Percentiles rank a stretch among this genome's conserved stretches.
Evolutionary conservation across 2,113 vertebrate genomes (phyloP).

Genomic region (Pomatorhinus ruficollis): DNA sequence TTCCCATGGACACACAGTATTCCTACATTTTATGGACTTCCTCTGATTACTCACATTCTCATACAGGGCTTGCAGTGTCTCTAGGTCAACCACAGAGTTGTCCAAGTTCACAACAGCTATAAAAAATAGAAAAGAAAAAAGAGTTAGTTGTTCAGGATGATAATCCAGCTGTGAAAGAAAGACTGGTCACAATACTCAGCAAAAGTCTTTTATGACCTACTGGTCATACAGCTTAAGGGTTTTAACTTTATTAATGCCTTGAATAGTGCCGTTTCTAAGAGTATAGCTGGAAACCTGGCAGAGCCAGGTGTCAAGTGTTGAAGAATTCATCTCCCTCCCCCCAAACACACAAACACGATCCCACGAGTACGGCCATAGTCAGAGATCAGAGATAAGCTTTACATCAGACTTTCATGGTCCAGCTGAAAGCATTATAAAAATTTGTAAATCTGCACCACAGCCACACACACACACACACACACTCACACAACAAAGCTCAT

Average conservation of each 20-base stretch:
- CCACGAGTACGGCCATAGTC: slow-evolving; percentile 19
- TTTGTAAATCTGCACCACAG: slow-evolving; percentile 52
- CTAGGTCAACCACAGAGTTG: slow-evolving; percentile 94
- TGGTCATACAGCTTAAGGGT: not conserved
- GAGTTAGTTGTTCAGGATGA: slow-evolving; percentile 54
- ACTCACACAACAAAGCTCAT: slow-evolving; percentile 46
- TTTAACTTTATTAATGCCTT: slow-evolving; percentile 23
- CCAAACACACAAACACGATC: slow-evolving; percentile 9
- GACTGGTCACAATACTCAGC: not conserved
- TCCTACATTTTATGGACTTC: not conserved
- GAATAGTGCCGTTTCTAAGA: not conserved
- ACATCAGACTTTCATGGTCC: slow-evolving; percentile 42
- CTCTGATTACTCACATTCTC: slow-evolving; percentile 91
- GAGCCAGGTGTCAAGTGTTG: slow-evolving; percentile 35
- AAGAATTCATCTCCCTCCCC: slow-evolving; percentile 50
- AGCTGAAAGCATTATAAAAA: slow-evolving; percentile 62
- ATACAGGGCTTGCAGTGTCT: slow-evolving; percentile 95
- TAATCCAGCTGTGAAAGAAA: slow-evolving; percentile 38
- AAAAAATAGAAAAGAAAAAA: slow-evolving; percentile 5
- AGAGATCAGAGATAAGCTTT: slow-evolving; percentile 59
- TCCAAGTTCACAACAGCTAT: slow-evolving; percentile 95
- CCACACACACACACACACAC: slow-evolving; percentile 24
- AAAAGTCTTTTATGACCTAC: slow-evolving; percentile 6
- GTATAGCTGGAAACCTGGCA: not conserved
- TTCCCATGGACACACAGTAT: not conserved